phyloP scores from a whole-genome alignment of 2,113 vertebrate genomes.

The Aegypius monachus region DNA sequence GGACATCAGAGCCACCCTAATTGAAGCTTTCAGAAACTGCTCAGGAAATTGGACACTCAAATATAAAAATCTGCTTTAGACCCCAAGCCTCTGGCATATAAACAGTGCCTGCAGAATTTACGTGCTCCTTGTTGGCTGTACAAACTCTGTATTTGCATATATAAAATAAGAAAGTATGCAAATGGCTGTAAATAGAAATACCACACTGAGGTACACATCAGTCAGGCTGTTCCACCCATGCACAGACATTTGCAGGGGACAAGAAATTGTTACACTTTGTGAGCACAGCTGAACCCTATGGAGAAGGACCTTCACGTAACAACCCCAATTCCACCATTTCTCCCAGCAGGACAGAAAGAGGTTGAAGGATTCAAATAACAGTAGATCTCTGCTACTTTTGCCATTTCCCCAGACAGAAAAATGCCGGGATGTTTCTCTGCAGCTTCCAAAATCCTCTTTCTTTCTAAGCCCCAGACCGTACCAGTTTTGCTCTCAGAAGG shows the following conservation, averaged over 20 bases:
- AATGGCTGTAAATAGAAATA: neutral
- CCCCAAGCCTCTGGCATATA: neutral
- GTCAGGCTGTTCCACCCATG: neutral
- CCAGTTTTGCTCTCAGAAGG: neutral
- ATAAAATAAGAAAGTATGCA: neutral
- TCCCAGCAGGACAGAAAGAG: neutral
- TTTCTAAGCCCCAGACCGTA: neutral
- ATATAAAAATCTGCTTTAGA: neutral
- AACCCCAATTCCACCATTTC: neutral
- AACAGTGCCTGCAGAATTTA: neutral
- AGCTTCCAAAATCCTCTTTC: neutral
- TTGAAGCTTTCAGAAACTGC: neutral
- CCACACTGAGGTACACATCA: neutral
- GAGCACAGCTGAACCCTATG: neutral
- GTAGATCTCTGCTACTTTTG: neutral
- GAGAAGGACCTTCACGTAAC: neutral
- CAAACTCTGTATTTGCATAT: neutral
- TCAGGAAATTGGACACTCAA: neutral
- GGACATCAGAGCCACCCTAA: neutral
- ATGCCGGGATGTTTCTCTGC: neutral
- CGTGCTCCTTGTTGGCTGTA: neutral
- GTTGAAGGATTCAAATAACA: neutral
- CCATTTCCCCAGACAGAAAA: neutral
- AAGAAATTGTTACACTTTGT: neutral
- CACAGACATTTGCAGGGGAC: neutral